Conservation (phyloP, 1,140 invertebrate genomes). For the Cydia strobilella region DNA sequence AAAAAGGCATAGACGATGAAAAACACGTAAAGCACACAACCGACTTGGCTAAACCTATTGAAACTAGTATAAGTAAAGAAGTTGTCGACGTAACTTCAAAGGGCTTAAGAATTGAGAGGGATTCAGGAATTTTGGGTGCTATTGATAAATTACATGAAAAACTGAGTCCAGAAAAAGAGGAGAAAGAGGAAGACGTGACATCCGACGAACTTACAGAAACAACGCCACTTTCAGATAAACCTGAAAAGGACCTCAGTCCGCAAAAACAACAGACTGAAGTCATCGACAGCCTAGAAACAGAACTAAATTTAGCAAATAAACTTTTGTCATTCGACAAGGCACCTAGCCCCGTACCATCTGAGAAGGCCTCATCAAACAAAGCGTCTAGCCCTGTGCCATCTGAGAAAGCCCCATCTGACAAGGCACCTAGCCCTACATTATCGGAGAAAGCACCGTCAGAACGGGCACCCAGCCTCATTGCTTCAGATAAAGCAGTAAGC, state of each 20-base stretch:
- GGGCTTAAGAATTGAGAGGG: neutral
- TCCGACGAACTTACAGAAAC: constrained; percentile 23
- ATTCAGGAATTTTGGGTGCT: constrained; percentile 1
- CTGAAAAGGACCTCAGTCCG: constrained; percentile 8
- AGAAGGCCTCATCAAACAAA: neutral
- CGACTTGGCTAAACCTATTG: neutral
- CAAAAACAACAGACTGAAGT: neutral
- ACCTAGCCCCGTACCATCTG: neutral
- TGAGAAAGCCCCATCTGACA: neutral
- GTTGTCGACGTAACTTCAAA: constrained; percentile 39
- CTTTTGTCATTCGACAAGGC: neutral
- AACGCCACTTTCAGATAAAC: constrained; percentile 29
- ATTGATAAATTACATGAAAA: constrained; percentile 60
- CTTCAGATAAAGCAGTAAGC: neutral
- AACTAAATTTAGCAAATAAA: neutral
- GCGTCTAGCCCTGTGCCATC: neutral
- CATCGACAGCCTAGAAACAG: constrained; percentile 12
- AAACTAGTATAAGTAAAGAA: neutral
- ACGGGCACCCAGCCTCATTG: neutral
- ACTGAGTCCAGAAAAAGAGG: constrained; percentile 49
- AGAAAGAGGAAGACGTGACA: neutral
- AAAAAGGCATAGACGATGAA: constrained; percentile 49
- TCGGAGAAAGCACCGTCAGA: neutral
- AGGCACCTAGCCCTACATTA: neutral
- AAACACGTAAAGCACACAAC: neutral